Evolutionary conservation across 2,113 vertebrate genomes (phyloP).

Genomic region (Odocoileus hemionus): DNA sequence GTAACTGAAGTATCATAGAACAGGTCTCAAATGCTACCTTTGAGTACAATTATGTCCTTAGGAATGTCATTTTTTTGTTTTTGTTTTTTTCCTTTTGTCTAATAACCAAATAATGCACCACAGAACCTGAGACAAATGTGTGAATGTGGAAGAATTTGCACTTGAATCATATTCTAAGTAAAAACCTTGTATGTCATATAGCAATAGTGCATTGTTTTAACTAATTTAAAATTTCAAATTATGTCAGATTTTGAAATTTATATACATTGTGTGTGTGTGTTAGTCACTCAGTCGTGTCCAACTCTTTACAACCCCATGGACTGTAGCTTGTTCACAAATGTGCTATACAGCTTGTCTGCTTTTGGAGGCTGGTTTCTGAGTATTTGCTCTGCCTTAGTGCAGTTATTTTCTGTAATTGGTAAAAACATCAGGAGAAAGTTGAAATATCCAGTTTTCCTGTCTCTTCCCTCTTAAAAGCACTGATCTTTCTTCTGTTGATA

Average conservation of each 20-base stretch:
- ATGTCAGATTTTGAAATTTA: background rate
- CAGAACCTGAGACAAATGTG: background rate
- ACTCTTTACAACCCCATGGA: no score
- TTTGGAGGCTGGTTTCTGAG: background rate
- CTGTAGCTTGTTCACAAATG: background rate
- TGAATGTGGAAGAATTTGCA: background rate
- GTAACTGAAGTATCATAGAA: background rate
- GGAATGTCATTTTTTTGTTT: background rate
- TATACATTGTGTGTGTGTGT: background rate
- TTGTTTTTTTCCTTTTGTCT: background rate
- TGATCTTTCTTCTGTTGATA: background rate
- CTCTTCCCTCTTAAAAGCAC: background rate
- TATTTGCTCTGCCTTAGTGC: background rate
- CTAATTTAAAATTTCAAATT: background rate
- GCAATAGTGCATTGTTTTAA: background rate
- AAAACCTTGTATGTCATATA: background rate
- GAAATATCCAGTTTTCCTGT: background rate
- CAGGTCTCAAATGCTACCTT: background rate
- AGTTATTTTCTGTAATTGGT: background rate
- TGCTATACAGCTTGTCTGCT: background rate
- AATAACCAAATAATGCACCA: background rate
- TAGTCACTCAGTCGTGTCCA: no score
- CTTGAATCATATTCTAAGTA: background rate
- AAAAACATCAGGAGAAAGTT: background rate
- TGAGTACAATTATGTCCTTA: background rate